Conservation (phyloP, 92 coral and sea anemone genomes). For the Actinostola sp. region DNA sequence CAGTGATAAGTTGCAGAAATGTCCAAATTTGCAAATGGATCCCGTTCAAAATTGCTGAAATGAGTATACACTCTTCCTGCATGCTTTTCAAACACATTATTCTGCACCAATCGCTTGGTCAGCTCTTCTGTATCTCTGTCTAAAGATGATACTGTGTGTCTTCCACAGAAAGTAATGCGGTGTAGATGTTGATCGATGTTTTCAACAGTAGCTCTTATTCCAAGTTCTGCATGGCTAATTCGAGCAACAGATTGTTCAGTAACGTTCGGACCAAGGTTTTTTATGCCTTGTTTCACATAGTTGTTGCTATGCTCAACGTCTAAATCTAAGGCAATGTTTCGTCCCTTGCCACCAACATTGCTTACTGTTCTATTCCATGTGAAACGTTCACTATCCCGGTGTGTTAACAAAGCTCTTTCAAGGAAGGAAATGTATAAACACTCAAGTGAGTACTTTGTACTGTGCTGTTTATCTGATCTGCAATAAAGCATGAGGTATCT, state of each 20-base stretch:
- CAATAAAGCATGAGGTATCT: conserved; percentile 55
- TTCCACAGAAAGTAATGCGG: conserved; percentile 39
- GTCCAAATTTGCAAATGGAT: conserved; percentile 30
- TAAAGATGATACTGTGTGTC: conserved; percentile 33
- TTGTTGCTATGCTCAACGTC: conserved; percentile 69
- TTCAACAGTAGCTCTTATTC: conserved; percentile 23
- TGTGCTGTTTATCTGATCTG: conserved; percentile 53
- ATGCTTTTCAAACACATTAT: conserved; percentile 2
- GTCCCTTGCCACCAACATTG: conserved; percentile 47
- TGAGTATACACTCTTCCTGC: conserved; percentile 14
- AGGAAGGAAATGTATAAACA: conserved; percentile 62
- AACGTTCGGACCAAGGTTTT: conserved; percentile 70
- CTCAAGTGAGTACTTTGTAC: conserved; percentile 64
- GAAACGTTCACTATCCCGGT: conserved; percentile 56
- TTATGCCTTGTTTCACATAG: conserved; percentile 61
- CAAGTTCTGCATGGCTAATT: conserved; percentile 57
- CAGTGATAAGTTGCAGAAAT: conserved; percentile 38
- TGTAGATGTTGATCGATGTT: conserved; percentile 34
- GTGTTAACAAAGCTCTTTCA: conserved; percentile 39
- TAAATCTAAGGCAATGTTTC: conserved; percentile 59
- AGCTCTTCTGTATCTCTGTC: conserved; percentile 40
- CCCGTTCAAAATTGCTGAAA: conserved; percentile 37
- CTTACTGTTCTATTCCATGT: conserved; percentile 60
- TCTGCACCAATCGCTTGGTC: conserved; percentile 19
- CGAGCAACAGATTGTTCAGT: conserved; percentile 43